Conservation (phyloP, 1,140 invertebrate species). For the honey bee (Apis mellifera) region Amel_HAv3.1 CM009931.2:10158501-10159000, state of each 20-base stretch:
- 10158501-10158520: no score
- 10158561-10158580: constrained; percentile 60
- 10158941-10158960: no score
- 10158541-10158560: no score
- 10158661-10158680: constrained; percentile 86
- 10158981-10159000: no score
- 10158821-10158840: not conserved
- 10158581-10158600: constrained; percentile 60
- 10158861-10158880: no score
- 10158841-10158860: not conserved
- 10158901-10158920: no score
- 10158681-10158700: constrained; percentile 86
- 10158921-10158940: no score
- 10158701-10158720: constrained; percentile 86
- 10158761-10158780: constrained; percentile 89
- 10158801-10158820: constrained; percentile 93
- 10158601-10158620: constrained; percentile 64
- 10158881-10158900: no score
- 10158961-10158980: not conserved
- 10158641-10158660: constrained; percentile 88
- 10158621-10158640: constrained; percentile 76
- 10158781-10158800: constrained; percentile 90
- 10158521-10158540: no score
- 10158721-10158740: constrained; percentile 86
- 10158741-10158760: constrained; percentile 90